A percentile compares a stretch with the other conserved stretches of the same genome.
Conservation (phyloP, 1,140 invertebrate species). For the Trachelipus rathkii region DNA sequence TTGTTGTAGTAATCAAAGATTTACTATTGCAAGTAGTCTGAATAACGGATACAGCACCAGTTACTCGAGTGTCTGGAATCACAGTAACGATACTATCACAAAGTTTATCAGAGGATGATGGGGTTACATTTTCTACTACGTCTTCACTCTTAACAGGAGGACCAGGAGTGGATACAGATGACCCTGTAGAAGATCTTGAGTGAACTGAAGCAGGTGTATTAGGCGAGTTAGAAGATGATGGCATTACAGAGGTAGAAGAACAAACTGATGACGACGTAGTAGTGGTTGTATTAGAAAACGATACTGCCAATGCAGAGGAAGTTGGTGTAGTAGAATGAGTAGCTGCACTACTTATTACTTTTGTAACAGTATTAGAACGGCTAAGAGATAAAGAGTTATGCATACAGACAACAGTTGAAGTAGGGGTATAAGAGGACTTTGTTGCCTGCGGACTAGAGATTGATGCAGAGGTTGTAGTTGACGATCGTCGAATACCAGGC, state of each 20-base stretch:
- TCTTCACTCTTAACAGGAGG: background rate
- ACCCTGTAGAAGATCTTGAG: background rate
- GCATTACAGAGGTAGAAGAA: conserved; percentile 1
- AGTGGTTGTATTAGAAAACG: background rate
- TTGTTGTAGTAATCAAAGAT: conserved; percentile 40
- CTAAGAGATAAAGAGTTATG: background rate
- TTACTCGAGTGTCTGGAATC: conserved; percentile 36
- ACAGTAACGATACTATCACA: conserved; percentile 37
- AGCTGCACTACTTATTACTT: background rate
- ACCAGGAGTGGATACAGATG: background rate
- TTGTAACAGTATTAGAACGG: background rate
- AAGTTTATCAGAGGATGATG: background rate
- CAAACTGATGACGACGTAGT: background rate
- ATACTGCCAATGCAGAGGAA: background rate
- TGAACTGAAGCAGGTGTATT: background rate
- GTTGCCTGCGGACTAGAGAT: background rate
- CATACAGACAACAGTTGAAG: background rate
- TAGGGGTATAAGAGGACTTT: background rate
- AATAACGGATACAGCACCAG: conserved; percentile 38
- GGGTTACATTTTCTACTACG: background rate
- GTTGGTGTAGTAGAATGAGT: background rate
- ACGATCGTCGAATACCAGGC: conserved; percentile 21
- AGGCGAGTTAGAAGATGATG: conserved; percentile 33
- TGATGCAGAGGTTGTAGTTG: background rate
- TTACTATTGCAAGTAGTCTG: conserved; percentile 39